Evolutionary conservation across 2,113 vertebrate species (phyloP), one percentile per base, ranked within the genome.

Genomic region (Meleagris gallopavo): DNA sequence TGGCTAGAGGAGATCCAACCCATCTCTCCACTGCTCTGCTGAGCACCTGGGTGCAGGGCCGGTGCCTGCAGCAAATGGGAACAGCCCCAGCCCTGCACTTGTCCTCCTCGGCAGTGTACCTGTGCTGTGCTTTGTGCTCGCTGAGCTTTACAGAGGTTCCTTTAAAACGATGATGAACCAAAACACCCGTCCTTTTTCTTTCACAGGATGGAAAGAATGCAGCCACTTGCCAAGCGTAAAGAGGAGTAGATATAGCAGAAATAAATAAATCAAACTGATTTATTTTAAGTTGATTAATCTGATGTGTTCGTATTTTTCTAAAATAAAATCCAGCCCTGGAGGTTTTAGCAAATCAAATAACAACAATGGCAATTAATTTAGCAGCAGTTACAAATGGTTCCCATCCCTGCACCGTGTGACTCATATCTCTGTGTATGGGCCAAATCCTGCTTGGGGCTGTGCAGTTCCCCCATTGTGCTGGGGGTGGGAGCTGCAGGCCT

Each of bases 191-290:
- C 92, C 50, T 76, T 86, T 90, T 88, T 78, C 76, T 80, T 93
- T 84, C 84, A 85, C 38, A 17, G 72, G 86, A 46, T 88, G 93
- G 93, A 97, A 96, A 91, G 93, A 95, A 95, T 93, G 85, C 60
- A 58, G 40, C n/a, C 54, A 64, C 62, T 94, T 94, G 90, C 91
- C 93, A 89, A 61, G 87, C 93, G 69, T 91, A 84, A 82, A 87
- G 83, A 88, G 82, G 65, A 94, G 71, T 64, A 95, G 91, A 89
- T 95, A 69, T 9, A 83, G 54, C 72, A 92, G 93, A 91, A 95
- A 94, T 94, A 94, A 96, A 96, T 97, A 96, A 94, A 92, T 95
- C 83, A 75, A 40, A 64, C 48, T 80, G 78, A 78, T 96, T 96
- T 96, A 89, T 95, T 95, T 94, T 79, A 92, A 64, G 88, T 86